Percentiles rank a stretch among this genome's conserved stretches.
These are phyloP conservation scores for Phalloptychus januarius DNA, from an alignment of 2,797 vertebrate species.

Conservation along the genomic window DNA sequence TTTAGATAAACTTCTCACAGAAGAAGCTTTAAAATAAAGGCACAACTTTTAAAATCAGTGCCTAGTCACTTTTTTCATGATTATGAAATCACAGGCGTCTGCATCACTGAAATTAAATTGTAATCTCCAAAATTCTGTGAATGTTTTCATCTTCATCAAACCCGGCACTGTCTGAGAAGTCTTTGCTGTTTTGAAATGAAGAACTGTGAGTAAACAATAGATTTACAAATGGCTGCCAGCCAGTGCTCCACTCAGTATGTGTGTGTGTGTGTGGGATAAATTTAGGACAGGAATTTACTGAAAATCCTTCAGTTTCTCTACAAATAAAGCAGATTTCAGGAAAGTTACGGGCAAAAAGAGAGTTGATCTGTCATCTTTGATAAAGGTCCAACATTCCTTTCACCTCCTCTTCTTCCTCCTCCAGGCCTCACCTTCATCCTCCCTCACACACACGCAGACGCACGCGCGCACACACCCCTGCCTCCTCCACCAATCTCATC, in stretches of 20 bases:
- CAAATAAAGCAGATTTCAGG: constrained; percentile 65
- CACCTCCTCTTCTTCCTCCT: not conserved
- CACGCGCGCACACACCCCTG: constrained; percentile 40
- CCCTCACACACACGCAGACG: constrained; percentile 12
- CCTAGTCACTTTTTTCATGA: not conserved
- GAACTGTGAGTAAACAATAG: constrained; percentile 66
- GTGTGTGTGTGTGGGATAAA: constrained; percentile 17
- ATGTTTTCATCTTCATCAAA: constrained; percentile 28
- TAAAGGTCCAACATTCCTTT: constrained; percentile 12
- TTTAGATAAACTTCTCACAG: not conserved
- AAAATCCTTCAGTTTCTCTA: constrained; percentile 55
- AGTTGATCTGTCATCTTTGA: constrained; percentile 29
- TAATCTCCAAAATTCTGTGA: constrained; percentile 24
- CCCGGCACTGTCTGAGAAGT: constrained; percentile 23
- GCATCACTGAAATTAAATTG: not conserved
- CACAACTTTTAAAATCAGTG: not conserved
- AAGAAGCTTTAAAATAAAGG: not conserved
- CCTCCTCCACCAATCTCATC: constrained; percentile 78
- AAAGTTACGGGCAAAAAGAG: constrained; percentile 47
- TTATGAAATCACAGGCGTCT: not conserved
- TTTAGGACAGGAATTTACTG: constrained; percentile 54
- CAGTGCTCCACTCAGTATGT: constrained; percentile 14
- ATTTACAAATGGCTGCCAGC: constrained; percentile 66
- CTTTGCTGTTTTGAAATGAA: constrained; percentile 60
- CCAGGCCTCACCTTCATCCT: constrained; percentile 30